Base-by-base conservation (phyloP, 1,140 invertebrate species). In the Musca vetustissima region DNA sequence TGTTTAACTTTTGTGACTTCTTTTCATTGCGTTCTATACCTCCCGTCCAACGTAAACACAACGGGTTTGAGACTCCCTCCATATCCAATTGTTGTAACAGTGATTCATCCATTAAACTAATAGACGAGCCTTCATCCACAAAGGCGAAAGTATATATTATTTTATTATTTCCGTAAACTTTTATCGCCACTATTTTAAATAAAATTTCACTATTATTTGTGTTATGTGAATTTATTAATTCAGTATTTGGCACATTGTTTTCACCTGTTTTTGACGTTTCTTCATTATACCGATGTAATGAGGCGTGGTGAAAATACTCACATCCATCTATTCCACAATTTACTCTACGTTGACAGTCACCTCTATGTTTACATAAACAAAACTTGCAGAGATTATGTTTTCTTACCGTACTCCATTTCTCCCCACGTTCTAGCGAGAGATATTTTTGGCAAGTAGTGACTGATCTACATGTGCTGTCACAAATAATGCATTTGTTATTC, bases 121-220 rank as follows among this genome's bases (percentile, higher is more conserved):
- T 57, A 3, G 53, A 57, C 14, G 53, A 57, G 2, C 53, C 24
- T 28, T 57, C 53, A 15, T 57, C 53, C 13, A 57, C 15, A 28
- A 57, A 64, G 22, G 66, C 66, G n/a, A 47, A 47, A n/a, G 66
- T 67, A 47, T 67, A 24, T 0, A 67, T 24, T 67, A 43, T 47
- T 53, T 55, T 55, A 28, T 43, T 57, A 14, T 55, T 67, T 47
- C 48, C 49, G 24, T 55, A 28, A 17, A 67, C 32, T 32, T 55
- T 55, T 19, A 67, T 19, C 3, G 66, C n/a, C 21, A 55, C 15
- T n/a, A 55, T 55, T 67, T 50, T 49, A 67, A 67, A 67, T 24
- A 55, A 24, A 55, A 55, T 24, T 24, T 55, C 24, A 24, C 24
- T 55, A 11, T 28, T 17, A 28, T 57, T 14, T 14, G 8, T 25